These are phyloP conservation scores for Labia minor DNA, from an alignment of 2,888 invertebrate genomes.

Conservation along the genomic window DNA sequence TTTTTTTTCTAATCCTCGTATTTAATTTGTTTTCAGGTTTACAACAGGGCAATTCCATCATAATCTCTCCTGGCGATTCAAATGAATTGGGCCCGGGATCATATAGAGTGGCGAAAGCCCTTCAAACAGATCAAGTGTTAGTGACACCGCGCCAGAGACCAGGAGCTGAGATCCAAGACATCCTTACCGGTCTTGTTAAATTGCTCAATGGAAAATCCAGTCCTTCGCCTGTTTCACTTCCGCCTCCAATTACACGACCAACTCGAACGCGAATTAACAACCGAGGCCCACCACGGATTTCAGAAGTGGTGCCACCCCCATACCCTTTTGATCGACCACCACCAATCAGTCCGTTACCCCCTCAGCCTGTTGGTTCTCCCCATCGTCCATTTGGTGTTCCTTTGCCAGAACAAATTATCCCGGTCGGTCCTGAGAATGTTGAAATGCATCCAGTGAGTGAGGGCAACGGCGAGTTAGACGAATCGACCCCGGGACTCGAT, in stretches of 20 bases:
- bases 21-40: background rate
- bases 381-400: constrained; percentile 53
- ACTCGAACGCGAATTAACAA: constrained; percentile 74
- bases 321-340: constrained; percentile 55
- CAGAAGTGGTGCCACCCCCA: constrained; percentile 57
- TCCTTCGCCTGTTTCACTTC: constrained; percentile 55
- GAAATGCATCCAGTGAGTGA: constrained; percentile 34
- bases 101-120: constrained; percentile 19
- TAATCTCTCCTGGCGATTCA: constrained; percentile 20
- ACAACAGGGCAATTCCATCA: background rate
- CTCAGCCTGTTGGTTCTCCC: constrained; percentile 43
- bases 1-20: too few species aligned
- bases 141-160: constrained; percentile 23
- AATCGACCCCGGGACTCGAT: background rate
- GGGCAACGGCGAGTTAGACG: constrained; percentile 35
- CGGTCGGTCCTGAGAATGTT: constrained; percentile 39
- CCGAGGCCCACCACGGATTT: constrained; percentile 75
- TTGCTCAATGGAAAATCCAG: constrained; percentile 70
- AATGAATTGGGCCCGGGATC: constrained; percentile 24
- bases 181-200: constrained; percentile 81
- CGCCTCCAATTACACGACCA: constrained; percentile 41
- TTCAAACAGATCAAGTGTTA: constrained; percentile 25
- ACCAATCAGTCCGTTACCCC: constrained; percentile 38
- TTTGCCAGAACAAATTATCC: constrained; percentile 62
- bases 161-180: constrained; percentile 71